These are phyloP conservation scores for Hypotaenidia okinawae DNA, from an alignment of 2,797 vertebrate genomes.

Conservation along the genomic window DNA sequence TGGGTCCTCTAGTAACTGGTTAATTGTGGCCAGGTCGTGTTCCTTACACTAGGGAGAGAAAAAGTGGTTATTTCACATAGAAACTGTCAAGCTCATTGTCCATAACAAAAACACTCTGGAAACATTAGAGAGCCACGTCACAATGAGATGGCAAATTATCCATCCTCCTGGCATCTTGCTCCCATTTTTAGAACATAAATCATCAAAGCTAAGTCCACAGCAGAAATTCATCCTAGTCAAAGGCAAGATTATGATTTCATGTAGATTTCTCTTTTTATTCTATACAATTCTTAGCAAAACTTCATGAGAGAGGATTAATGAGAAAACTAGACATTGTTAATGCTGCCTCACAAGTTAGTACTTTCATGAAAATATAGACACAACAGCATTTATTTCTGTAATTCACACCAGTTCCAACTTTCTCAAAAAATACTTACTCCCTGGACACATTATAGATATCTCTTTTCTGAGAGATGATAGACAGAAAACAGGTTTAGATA, in stretches of 20 bases:
- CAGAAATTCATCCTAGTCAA: neutral
- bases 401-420: neutral
- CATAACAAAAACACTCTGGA: neutral
- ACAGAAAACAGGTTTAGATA: neutral
- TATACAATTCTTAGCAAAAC: neutral
- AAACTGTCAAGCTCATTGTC: neutral
- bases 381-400: neutral
- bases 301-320: neutral
- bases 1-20: slow-evolving; percentile 86
- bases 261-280: neutral
- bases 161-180: neutral
- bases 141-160: neutral
- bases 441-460: neutral
- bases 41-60: slow-evolving; percentile 88
- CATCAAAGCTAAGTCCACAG: neutral
- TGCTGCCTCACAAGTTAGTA: neutral
- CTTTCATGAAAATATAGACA: neutral
- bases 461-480: neutral
- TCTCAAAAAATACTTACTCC: neutral
- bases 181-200: neutral
- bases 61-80: neutral
- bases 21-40: slow-evolving; percentile 89
- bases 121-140: neutral
- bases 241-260: neutral
- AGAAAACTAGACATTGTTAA: neutral